Evolutionary conservation across 2,113 vertebrate genomes (phyloP), one percentile per base, ranked within the genome.

Genomic region (Ammospiza nelsoni): DNA sequence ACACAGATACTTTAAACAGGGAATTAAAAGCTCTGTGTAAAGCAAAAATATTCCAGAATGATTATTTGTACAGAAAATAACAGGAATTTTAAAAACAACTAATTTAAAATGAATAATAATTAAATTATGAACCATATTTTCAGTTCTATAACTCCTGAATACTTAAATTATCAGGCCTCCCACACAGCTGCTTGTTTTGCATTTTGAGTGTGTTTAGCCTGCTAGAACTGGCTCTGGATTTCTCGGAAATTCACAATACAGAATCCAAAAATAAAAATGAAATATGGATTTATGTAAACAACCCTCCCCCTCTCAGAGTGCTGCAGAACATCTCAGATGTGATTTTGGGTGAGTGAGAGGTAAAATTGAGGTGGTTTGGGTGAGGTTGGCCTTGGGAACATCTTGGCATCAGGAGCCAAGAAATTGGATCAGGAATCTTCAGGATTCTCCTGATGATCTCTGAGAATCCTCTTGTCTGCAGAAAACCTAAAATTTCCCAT

Each of bases 241-340:
- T 73, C 41, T 68, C 84, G 52, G 54, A 44, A 68, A 52, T 22
- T 23, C 63, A 33, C 12, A 59, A 13, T 2, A 28, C 19, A 55
- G 28, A 17, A 77, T 31, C 29, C 29, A 54, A 43, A 80, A 89
- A 51, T 21, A 54, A 23, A 83, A 49, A 9, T 5, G 51, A 52
- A 77, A 27, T 22, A 28, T 0, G 15, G 12, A 35, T 84, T 63
- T 39, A 15, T 0, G 0, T 17, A 39, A 63, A 51, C 27, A 18
- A 9, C 12, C 19, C 41, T 37, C 13, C 3, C 17, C 27, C 46
- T 12, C 18, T 6, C 19, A 33, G 16, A 33, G 12, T 9, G 39
- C 28, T 25, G 59, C 44, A 22, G 84, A n/a, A 28, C 41, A 48
- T 44, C 61, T 37, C 24, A 5, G 24, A 37, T 4, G 15, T 12